phyloP scores from a whole-genome alignment of 2,888 invertebrate species.

The Euzophera pinguis region DNA sequence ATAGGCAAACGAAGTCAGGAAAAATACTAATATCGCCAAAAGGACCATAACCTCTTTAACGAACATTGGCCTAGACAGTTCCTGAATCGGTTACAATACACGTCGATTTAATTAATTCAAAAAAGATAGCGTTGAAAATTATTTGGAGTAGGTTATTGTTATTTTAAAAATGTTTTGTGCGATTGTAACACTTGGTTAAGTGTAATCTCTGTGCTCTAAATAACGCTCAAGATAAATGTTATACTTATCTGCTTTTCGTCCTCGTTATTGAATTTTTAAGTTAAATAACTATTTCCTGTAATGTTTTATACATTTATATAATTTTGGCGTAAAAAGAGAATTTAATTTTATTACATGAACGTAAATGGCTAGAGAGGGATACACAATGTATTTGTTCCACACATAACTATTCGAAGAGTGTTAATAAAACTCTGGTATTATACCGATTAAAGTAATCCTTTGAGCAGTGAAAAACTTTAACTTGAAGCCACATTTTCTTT shows the following conservation, averaged over 20 bases:
- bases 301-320: not conserved
- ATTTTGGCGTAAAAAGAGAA: too few relatives aligned
- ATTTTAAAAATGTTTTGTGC: slow-evolving; percentile 6
- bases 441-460: too few relatives aligned
- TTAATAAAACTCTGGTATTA: too few relatives aligned
- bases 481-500: too few relatives aligned
- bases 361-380: too few relatives aligned
- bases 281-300: not conserved
- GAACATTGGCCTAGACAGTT: slow-evolving; percentile 33
- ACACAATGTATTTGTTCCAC: too few relatives aligned
- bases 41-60: slow-evolving; percentile 31
- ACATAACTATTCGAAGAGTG: too few relatives aligned
- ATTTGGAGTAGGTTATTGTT: slow-evolving; percentile 13
- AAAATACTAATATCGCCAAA: not conserved
- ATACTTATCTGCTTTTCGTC: not conserved
- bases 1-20: not conserved
- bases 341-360: too few relatives aligned
- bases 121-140: slow-evolving; percentile 1
- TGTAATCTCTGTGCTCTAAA: slow-evolving; percentile 3
- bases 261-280: slow-evolving; percentile 3
- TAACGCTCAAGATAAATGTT: not conserved
- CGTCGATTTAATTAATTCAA: slow-evolving; percentile 7
- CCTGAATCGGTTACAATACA: slow-evolving; percentile 12
- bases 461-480: too few relatives aligned
- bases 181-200: not conserved